phyloP scores from a whole-genome alignment of 2,797 vertebrate genomes.

The Coilia nasus region DNA sequence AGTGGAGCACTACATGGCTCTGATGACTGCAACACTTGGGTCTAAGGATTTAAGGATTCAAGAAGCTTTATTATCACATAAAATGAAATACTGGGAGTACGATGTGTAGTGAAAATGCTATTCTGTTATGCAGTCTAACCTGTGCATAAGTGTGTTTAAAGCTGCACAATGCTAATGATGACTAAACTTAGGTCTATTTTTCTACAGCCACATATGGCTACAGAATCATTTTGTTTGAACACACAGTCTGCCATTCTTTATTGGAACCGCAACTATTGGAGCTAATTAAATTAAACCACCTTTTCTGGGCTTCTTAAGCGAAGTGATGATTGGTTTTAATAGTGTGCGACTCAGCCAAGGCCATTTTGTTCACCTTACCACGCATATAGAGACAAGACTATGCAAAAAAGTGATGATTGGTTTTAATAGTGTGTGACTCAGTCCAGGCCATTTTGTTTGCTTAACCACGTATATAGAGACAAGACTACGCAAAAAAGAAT shows the following conservation, averaged over 20 bases:
- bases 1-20: too few relatives aligned
- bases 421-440: neutral
- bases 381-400: too few relatives aligned
- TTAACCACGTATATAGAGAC: too few relatives aligned
- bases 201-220: neutral
- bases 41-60: too few relatives aligned
- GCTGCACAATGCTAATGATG: too few relatives aligned
- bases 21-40: too few relatives aligned
- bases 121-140: too few relatives aligned
- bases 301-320: neutral
- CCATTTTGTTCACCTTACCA: neutral
- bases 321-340: neutral
- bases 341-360: neutral
- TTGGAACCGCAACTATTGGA: neutral
- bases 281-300: neutral
- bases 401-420: neutral
- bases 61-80: too few relatives aligned
- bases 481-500: neutral
- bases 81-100: too few relatives aligned
- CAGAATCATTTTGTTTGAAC: neutral
- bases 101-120: too few relatives aligned
- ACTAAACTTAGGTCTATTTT: too few relatives aligned
- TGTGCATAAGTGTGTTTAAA: too few relatives aligned
- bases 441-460: neutral
- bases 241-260: neutral